Conservation (phyloP, 2,888 invertebrate genomes). For the Baronia brevicornis region DNA sequence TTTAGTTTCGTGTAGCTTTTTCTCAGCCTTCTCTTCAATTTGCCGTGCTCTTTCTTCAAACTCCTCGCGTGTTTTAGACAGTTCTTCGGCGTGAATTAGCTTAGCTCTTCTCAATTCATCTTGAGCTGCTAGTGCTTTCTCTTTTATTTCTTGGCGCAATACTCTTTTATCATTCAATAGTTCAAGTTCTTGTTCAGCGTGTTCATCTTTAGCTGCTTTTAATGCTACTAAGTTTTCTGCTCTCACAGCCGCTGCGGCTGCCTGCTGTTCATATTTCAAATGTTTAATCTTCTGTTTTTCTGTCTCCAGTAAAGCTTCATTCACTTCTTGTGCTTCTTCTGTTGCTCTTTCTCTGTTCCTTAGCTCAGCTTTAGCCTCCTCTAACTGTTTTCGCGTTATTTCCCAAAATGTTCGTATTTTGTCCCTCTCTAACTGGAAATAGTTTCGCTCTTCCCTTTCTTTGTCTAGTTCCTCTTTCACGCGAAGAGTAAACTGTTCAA, state of each 20-base stretch:
- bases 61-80: constrained; percentile 75
- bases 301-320: constrained; percentile 90
- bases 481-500: constrained; percentile 90
- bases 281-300: constrained; percentile 96
- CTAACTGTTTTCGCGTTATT: constrained; percentile 91
- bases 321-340: constrained; percentile 90
- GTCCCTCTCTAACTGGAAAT: constrained; percentile 95
- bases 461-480: constrained; percentile 94
- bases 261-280: constrained; percentile 93
- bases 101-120: constrained; percentile 84
- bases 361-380: constrained; percentile 85
- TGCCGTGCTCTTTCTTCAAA: constrained; percentile 69
- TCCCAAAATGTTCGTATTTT: constrained; percentile 97
- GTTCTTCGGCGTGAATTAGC: constrained; percentile 83
- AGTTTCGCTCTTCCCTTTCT: constrained; percentile 96
- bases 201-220: constrained; percentile 89
- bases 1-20: constrained; percentile 82
- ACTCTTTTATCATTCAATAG: constrained; percentile 83
- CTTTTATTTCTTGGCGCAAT: constrained; percentile 79
- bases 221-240: constrained; percentile 89
- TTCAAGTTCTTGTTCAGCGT: constrained; percentile 84
- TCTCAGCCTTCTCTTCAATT: constrained; percentile 78
- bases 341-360: constrained; percentile 85
- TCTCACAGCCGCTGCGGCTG: constrained; percentile 87
- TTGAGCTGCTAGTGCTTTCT: constrained; percentile 81